Base-by-base conservation (phyloP, 2,888 invertebrate genomes). In the Eucera pruinosa region DNA sequence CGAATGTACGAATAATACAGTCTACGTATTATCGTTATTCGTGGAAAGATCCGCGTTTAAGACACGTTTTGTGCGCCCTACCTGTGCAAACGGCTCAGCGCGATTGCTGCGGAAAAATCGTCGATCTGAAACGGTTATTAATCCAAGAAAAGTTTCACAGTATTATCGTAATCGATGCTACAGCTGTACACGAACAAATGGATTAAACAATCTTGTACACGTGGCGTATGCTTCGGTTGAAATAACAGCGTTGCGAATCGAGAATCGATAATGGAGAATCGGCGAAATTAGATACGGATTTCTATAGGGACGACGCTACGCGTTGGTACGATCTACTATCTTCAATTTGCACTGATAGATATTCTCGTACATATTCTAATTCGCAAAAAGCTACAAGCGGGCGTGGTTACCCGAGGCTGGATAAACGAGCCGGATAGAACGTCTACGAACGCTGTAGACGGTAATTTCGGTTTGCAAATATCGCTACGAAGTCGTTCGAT, bases 41-140 rank as follows among this genome's bases (percentile, higher is more conserved):
- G n/a, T n/a, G n/a, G n/a, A n/a, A n/a, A n/a, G n/a, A n/a, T n/a
- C n/a, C n/a, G n/a, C n/a, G 18, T 55, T 23, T 33, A 43, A 43
- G 64, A 67, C 73, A 67, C 57, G 27, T 39, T 67, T 57, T 27
- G 13, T 20, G 58, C 43, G 45, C 47, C 67, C 73, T 65, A 65
- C 83, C 80, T 77, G 80, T 48, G 25, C 20, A 58, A 54, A 47
- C 72, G 50, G 61, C 41, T 71, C 54, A 50, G 25, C 39, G 58
- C 33, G 30, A 76, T 69, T 20, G 74, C 67, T 55, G 74, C 52
- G 20, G 50, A 62, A 76, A 70, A 71, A 54, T 74, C 47, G 83
- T 82, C 36, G 65, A 68, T 76, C 80, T 79, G 80, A 80, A 82
- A 82, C 48, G 43, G 68, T 71, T 66, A 65, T 72, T 75, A 61